Percentiles rank a stretch among this genome's conserved stretches.
Conservation (phyloP, 2,888 invertebrate genomes). For the Caenorhabditis wallacei region DNA sequence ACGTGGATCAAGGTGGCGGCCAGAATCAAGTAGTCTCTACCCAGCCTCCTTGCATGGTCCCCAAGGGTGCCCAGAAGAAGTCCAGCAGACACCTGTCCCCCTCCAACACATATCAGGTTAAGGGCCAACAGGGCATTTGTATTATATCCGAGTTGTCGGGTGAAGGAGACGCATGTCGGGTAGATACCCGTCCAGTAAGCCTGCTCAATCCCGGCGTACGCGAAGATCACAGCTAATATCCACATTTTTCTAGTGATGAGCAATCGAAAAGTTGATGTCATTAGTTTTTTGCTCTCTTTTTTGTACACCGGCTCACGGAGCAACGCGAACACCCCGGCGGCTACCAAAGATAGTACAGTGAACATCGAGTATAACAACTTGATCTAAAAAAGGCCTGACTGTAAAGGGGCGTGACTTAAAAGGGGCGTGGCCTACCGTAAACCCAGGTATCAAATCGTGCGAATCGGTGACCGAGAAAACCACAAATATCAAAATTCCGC, state of each 20-base stretch:
- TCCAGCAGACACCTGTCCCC: conserved; percentile 88
- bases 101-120: conserved; percentile 94
- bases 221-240: conserved; percentile 66
- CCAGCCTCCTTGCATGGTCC: conserved; percentile 90
- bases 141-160: conserved; percentile 86
- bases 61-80: conserved; percentile 92
- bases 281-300: conserved; percentile 33
- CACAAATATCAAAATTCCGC: conserved; percentile 95
- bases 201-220: conserved; percentile 67
- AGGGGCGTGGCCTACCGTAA: conserved; percentile 35
- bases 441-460: conserved; percentile 65
- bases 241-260: conserved; percentile 66
- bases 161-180: conserved; percentile 93
- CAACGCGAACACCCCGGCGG: conserved; percentile 86
- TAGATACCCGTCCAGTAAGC: conserved; percentile 88
- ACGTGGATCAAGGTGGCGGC: conserved; percentile 92
- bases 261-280: conserved; percentile 65
- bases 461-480: conserved; percentile 87
- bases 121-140: conserved; percentile 88
- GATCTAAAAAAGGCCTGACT: conserved; percentile 39
- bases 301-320: conserved; percentile 77
- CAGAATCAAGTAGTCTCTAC: conserved; percentile 93
- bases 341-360: conserved; percentile 87
- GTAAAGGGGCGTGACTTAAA: too few species aligned
- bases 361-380: conserved; percentile 90